phyloP scores from a whole-genome alignment of 2,888 invertebrate genomes.

The Brachypterus glaber region DNA sequence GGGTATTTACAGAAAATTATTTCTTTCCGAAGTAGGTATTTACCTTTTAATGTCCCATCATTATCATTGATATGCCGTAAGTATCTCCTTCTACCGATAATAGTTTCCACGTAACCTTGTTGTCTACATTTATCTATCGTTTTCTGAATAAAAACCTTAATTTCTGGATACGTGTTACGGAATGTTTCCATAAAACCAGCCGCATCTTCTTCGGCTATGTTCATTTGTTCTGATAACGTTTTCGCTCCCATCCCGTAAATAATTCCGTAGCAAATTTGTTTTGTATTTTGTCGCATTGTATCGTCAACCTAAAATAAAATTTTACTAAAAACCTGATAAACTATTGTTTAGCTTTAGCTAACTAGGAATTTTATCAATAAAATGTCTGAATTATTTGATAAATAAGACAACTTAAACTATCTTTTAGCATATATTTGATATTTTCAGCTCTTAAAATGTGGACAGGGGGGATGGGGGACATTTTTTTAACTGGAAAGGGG shows the following conservation, averaged over 20 bases:
- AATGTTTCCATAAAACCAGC: slow-evolving; percentile 70
- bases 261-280: slow-evolving; percentile 92
- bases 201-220: slow-evolving; percentile 71
- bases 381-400: no score
- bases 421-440: no score
- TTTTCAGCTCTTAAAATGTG: no score
- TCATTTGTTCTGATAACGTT: slow-evolving; percentile 68
- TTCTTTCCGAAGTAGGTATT: no score
- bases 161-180: slow-evolving; percentile 63
- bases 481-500: no score
- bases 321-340: no score
- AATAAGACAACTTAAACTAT: no score
- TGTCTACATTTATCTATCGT: slow-evolving; percentile 51
- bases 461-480: no score
- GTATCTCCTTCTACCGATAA: slow-evolving; percentile 68
- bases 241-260: slow-evolving; percentile 93
- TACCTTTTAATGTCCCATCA: slow-evolving; percentile 51
- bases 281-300: slow-evolving; percentile 73
- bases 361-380: no score
- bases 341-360: no score
- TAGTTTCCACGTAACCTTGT: slow-evolving; percentile 74
- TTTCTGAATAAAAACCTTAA: slow-evolving; percentile 52
- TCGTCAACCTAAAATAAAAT: slow-evolving; percentile 56
- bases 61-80: slow-evolving; percentile 64
- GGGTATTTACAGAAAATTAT: no score